Conservation (phyloP, 2,113 vertebrate genomes). For the Amphiprion percula region DNA sequence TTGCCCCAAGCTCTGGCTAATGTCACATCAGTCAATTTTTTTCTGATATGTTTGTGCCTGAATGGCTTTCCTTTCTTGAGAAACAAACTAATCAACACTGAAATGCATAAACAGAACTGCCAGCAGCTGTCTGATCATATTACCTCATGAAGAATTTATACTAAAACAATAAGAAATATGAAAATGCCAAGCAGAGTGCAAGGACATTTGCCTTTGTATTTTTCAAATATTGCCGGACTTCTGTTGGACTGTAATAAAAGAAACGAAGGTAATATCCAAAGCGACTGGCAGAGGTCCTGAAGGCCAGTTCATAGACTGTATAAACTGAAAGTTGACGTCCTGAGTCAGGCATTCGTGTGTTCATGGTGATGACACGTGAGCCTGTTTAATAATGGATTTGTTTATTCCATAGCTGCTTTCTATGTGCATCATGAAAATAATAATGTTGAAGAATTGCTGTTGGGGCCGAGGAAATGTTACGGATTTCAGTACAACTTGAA, state of each 20-base stretch:
- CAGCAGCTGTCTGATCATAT: constrained; percentile 38
- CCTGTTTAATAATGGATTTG: constrained; percentile 63
- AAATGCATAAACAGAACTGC: constrained; percentile 11
- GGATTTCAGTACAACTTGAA: constrained; percentile 23
- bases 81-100: background rate
- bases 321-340: constrained; percentile 28
- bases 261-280: constrained; percentile 57
- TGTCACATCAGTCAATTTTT: background rate
- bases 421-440: constrained; percentile 36
- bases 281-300: constrained; percentile 34
- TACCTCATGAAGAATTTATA: constrained; percentile 64
- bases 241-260: constrained; percentile 69
- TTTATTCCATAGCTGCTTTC: constrained; percentile 53
- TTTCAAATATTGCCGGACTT: constrained; percentile 73
- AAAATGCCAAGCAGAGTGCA: constrained; percentile 21
- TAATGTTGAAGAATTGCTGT: constrained; percentile 30
- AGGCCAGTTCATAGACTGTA: constrained; percentile 41
- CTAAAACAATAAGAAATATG: constrained; percentile 36
- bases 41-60: background rate
- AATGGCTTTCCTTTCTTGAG: background rate
- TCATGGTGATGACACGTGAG: constrained; percentile 12
- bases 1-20: background rate
- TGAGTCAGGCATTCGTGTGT: constrained; percentile 20
- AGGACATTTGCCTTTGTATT: constrained; percentile 50
- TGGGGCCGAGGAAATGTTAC: constrained; percentile 18